Percentiles rank a stretch among this genome's conserved stretches.
phyloP scores from a whole-genome alignment of 92 coral and sea anemone species.

The Muricea muricata region DNA sequence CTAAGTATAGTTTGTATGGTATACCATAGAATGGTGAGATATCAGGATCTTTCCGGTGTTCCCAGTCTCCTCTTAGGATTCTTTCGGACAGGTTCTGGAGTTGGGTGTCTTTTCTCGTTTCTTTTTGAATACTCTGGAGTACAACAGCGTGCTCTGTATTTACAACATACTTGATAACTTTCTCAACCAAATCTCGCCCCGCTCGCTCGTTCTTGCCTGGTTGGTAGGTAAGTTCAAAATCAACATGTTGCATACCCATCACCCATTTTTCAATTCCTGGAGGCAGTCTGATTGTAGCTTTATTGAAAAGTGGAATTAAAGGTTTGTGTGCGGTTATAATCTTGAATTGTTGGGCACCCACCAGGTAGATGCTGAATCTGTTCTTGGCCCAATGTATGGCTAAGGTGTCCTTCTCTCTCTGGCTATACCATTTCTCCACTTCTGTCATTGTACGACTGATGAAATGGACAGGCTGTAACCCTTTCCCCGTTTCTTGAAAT shows the following conservation, averaged over 20 bases:
- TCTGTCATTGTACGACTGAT: conserved; percentile 59
- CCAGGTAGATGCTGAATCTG: conserved; percentile 49
- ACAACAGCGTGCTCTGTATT: conserved; percentile 46
- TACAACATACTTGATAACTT: background rate
- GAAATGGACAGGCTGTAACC: conserved; percentile 68
- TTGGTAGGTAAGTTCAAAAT: conserved; percentile 53
- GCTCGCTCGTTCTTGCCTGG: conserved; percentile 56
- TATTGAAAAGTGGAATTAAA: conserved; percentile 64
- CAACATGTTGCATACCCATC: conserved; percentile 67
- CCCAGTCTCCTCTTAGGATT: conserved; percentile 60
- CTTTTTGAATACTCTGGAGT: background rate
- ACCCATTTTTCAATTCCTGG: conserved; percentile 75
- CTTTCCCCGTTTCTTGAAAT: conserved; percentile 63
- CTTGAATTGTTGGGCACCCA: conserved; percentile 69
- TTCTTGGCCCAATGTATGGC: conserved; percentile 62
- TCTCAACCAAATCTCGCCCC: background rate
- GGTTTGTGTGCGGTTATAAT: conserved; percentile 73
- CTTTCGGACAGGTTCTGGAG: conserved; percentile 49
- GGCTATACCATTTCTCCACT: conserved; percentile 59
- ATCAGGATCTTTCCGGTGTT: conserved; percentile 51
- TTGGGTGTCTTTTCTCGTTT: conserved; percentile 37
- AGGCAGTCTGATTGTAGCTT: conserved; percentile 58
- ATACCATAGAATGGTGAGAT: background rate
- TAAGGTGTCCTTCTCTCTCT: conserved; percentile 59
- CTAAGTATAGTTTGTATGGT: background rate